Evolutionary conservation across 2,888 invertebrate genomes (phyloP).

Genomic region (Rutpela maculata): DNA sequence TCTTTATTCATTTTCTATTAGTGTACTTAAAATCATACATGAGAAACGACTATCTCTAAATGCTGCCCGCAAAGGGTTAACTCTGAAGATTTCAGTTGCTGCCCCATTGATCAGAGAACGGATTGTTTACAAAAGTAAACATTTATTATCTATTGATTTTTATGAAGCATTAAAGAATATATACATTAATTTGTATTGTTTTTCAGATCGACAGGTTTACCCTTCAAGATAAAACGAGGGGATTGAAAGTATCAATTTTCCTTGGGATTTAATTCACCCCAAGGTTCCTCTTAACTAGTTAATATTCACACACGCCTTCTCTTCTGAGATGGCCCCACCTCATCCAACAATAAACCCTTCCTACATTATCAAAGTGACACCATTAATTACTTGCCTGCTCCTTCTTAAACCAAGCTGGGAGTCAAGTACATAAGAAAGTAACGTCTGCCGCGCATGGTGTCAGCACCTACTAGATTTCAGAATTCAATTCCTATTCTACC

Average conservation of each 20-base stretch:
- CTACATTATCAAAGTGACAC: conserved; percentile 30
- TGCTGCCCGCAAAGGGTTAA: too few relatives aligned
- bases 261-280: background rate
- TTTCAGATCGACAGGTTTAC: too few relatives aligned
- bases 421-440: conserved; percentile 8
- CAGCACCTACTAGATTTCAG: conserved; percentile 24
- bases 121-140: too few relatives aligned
- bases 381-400: conserved; percentile 18
- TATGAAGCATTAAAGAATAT: too few relatives aligned
- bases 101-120: too few relatives aligned
- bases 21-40: too few relatives aligned
- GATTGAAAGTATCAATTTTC: conserved; percentile 3
- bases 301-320: conserved; percentile 12
- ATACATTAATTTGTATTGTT: too few relatives aligned
- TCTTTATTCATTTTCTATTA: too few relatives aligned
- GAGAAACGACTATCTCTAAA: too few relatives aligned
- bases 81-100: too few relatives aligned
- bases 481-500: conserved; percentile 4
- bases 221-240: too few relatives aligned
- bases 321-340: conserved; percentile 17
- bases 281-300: conserved; percentile 14
- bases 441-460: conserved; percentile 16
- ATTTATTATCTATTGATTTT: too few relatives aligned
- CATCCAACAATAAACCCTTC: conserved; percentile 25
- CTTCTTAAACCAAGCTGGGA: conserved; percentile 5